phyloP scores from a whole-genome alignment of 2,113 vertebrate species.

The Electrona antarctica region DNA sequence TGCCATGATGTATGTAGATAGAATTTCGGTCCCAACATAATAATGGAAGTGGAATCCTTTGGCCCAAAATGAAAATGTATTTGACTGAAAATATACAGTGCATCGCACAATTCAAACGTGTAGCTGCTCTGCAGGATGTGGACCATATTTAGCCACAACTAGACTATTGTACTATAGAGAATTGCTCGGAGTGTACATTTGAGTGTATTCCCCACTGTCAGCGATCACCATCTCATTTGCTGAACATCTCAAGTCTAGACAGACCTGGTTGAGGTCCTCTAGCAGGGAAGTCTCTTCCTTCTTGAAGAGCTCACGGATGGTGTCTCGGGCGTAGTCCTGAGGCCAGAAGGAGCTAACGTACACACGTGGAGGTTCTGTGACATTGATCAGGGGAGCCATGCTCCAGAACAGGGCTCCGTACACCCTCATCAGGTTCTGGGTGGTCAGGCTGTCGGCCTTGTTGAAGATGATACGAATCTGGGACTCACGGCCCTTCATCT shows the following conservation, averaged over 20 bases:
- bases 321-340: slow-evolving; percentile 87
- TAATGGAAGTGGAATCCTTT: no score
- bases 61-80: no score
- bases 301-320: slow-evolving; percentile 90
- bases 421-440: slow-evolving; percentile 96
- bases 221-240: no score
- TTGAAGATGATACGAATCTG: slow-evolving; percentile 98
- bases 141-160: no score
- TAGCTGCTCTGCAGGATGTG: background rate
- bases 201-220: no score
- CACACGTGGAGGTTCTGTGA: slow-evolving; percentile 93
- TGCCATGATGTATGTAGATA: no score
- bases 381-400: slow-evolving; percentile 95
- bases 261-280: slow-evolving; percentile 92
- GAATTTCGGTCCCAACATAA: no score
- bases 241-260: background rate
- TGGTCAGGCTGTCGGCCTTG: slow-evolving; percentile 93
- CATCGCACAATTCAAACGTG: background rate
- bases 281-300: slow-evolving; percentile 94
- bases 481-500: slow-evolving; percentile 95
- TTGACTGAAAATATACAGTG: no score
- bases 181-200: no score
- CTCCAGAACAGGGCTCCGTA: slow-evolving; percentile 98
- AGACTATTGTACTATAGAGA: no score
- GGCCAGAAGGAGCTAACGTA: slow-evolving; percentile 99